Evolutionary conservation across 2,888 invertebrate species (phyloP).

Genomic region (Micropterix aruncella): DNA sequence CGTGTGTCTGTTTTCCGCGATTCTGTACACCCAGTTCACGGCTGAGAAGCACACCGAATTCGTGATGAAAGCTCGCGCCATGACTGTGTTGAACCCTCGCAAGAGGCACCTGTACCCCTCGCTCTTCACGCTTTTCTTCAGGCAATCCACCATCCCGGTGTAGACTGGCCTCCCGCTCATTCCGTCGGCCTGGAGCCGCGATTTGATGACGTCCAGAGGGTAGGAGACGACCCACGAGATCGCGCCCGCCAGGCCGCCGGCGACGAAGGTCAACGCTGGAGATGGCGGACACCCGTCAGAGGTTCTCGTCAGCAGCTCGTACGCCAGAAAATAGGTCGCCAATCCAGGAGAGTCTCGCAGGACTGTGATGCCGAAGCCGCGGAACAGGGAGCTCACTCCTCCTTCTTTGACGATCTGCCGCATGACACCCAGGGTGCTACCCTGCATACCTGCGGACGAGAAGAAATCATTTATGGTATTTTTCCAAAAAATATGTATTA

Average conservation of each 20-base stretch:
- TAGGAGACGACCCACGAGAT: constrained; percentile 77
- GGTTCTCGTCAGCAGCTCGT: constrained; percentile 56
- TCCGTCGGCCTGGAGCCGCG: constrained; percentile 67
- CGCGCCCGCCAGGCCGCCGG: constrained; percentile 79
- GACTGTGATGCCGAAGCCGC: constrained; percentile 62
- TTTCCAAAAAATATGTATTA: too few relatives aligned
- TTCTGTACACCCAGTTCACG: constrained; percentile 73
- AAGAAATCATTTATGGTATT: too few relatives aligned
- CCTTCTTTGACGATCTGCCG: constrained; percentile 42
- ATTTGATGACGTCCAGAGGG: constrained; percentile 84
- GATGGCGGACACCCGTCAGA: too few relatives aligned
- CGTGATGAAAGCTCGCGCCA: constrained; percentile 80
- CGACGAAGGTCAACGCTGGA: constrained; percentile 52
- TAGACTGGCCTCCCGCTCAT: constrained; percentile 50
- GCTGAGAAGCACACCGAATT: constrained; percentile 88
- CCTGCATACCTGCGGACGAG: constrained; percentile 25
- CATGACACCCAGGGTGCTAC: constrained; percentile 51
- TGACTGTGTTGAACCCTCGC: constrained; percentile 62
- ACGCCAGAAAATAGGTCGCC: constrained; percentile 73
- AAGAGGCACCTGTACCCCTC: constrained; percentile 64
- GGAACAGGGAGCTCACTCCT: constrained; percentile 56
- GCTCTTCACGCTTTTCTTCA: constrained; percentile 46
- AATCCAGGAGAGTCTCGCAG: constrained; percentile 74
- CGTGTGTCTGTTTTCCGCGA: too few relatives aligned
- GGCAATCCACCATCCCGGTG: constrained; percentile 58